A percentile compares a stretch with the other conserved stretches of the same genome.
These are phyloP conservation scores for Bombyx mandarina DNA, from an alignment of 1,140 invertebrate genomes.

Conservation along the genomic window DNA sequence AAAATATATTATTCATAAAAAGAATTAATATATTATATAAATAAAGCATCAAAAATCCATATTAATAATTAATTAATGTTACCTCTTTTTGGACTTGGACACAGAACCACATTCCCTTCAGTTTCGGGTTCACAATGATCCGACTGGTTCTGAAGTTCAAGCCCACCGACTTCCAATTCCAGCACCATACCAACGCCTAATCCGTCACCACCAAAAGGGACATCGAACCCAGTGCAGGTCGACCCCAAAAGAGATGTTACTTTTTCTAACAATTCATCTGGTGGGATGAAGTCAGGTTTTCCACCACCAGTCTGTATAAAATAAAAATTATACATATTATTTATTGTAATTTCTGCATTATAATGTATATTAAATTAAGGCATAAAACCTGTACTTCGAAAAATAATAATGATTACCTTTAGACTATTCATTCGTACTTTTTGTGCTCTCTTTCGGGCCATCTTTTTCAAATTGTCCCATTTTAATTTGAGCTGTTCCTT, in stretches of 20 bases:
- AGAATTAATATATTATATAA: too few species aligned
- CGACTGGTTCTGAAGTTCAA: background rate
- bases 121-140: background rate
- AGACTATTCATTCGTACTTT: background rate
- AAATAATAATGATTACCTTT: constrained; percentile 2
- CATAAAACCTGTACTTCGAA: background rate
- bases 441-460: constrained; percentile 1
- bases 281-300: background rate
- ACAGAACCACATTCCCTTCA: background rate
- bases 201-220: constrained; percentile 3
- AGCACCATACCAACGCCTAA: background rate
- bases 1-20: too few species aligned
- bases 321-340: background rate
- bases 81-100: background rate
- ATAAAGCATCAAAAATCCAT: too few species aligned
- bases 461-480: constrained; percentile 8
- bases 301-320: constrained; percentile 2
- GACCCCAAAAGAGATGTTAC: constrained; percentile 1
- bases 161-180: background rate
- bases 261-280: constrained; percentile 5
- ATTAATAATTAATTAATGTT: background rate
- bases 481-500: constrained; percentile 5
- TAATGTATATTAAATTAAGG: background rate
- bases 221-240: background rate
- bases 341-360: background rate